A percentile compares a stretch with the other conserved stretches of the same genome.
Conservation (phyloP, 2,113 vertebrate genomes). For the Antechinus stuartii region DNA sequence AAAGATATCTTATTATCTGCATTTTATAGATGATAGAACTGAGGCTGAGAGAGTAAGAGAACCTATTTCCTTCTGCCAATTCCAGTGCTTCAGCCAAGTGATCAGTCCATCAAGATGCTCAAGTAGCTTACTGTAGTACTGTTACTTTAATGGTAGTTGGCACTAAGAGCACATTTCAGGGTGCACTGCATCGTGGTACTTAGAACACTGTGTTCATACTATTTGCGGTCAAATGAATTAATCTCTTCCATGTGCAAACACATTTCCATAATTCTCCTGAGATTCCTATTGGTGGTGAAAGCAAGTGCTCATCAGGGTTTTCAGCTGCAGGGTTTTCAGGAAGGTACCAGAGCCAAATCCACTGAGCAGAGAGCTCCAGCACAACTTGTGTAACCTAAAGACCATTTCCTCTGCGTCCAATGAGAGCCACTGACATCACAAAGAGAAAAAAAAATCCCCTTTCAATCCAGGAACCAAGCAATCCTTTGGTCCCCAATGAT, state of each 20-base stretch:
- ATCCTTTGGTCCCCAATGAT: neutral
- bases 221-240: conserved; percentile 77
- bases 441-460: neutral
- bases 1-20: neutral
- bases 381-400: conserved; percentile 38
- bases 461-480: neutral
- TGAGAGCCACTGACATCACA: conserved; percentile 12
- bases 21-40: neutral
- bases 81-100: neutral
- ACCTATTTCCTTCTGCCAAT: neutral
- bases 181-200: conserved; percentile 64
- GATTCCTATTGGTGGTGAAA: conserved; percentile 64
- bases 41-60: neutral
- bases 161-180: conserved; percentile 74
- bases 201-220: conserved; percentile 79
- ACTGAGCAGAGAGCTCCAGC: neutral
- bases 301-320: conserved; percentile 55
- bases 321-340: conserved; percentile 68
- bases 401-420: conserved; percentile 34
- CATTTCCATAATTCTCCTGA: conserved; percentile 70
- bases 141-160: conserved; percentile 77
- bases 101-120: neutral
- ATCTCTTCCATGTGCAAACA: conserved; percentile 84
- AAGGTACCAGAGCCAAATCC: conserved; percentile 43
- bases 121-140: conserved; percentile 53